Base-by-base conservation (phyloP, 2,113 vertebrate species). In the Mirounga angustirostris region DNA sequence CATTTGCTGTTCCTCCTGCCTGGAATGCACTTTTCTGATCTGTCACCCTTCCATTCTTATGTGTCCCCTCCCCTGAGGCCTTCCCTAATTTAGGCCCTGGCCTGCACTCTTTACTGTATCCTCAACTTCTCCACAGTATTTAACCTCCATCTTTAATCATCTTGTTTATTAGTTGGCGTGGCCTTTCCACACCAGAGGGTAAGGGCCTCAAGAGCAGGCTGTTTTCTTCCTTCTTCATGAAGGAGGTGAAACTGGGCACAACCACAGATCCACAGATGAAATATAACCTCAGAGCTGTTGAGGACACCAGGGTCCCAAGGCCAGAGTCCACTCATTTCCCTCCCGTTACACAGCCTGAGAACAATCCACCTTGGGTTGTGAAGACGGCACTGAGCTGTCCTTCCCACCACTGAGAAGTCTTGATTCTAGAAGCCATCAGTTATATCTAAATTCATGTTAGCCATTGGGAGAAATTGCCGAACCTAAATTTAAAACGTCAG, bases 1-100 rank as follows among this genome's bases (percentile, higher is more conserved):
- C 18, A 30, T 46, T 81, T 73, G 46, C 36, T 82, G 3, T 78
- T 71, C 30, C 21, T 33, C 24, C 19, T 81, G 71, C 46, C n/a
- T 69, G 33, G 13, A 92, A 89, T 11, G 18, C 19, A 78, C 7
- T 79, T 88, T 65, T 86, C 67, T 89, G 30, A 12, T 88, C 84
- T 95, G 81, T 71, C 22, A 85, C 82, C 74, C 40, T 94, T 84
- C 76, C 91, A 67, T 80, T 92, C 18, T 76, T 84, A 93, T 28
- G 61, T 67, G 40, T 91, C 15, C 43, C n/a, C 21, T 89, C 16
- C 19, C n/a, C 1, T 0, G 3, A 83, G 18, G 46, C 21, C 33
- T 85, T 89, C 11, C 50, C 43, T 80, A 19, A 52, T 40, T 52
- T 18, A 30, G 24, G 61, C 33, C 36, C 83, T 50, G 7, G 58